Conservation (phyloP, 1,140 invertebrate genomes). For the Xylocopa sonorina region DNA sequence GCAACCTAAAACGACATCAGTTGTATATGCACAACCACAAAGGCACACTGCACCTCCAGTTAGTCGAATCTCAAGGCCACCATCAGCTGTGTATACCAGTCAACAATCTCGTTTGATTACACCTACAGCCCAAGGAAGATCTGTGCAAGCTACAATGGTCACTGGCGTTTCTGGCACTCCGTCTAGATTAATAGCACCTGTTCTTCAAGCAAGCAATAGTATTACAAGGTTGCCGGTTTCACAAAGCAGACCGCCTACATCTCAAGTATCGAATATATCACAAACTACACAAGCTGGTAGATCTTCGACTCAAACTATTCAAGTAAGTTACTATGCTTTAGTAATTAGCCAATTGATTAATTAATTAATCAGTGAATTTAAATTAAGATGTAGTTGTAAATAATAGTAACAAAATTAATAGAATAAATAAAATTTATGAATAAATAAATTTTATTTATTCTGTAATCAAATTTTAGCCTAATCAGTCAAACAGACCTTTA, state of each 20-base stretch:
- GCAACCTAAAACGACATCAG: slow-evolving; percentile 76
- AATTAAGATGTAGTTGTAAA: too few relatives aligned
- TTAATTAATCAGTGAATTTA: too few relatives aligned
- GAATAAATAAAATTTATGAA: slow-evolving; percentile 1
- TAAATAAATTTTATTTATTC: slow-evolving; percentile 30
- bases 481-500: slow-evolving; percentile 72
- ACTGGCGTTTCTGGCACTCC: slow-evolving; percentile 74
- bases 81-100: slow-evolving; percentile 66
- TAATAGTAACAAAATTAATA: slow-evolving; percentile 4
- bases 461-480: slow-evolving; percentile 63
- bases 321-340: slow-evolving; percentile 60
- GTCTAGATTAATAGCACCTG: slow-evolving; percentile 76
- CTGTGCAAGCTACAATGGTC: slow-evolving; percentile 78
- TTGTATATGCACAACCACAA: slow-evolving; percentile 76
- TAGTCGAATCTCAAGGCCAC: slow-evolving; percentile 73
- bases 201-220: slow-evolving; percentile 75
- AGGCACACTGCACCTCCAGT: slow-evolving; percentile 75
- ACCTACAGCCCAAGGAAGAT: slow-evolving; percentile 66
- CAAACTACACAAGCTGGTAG: slow-evolving; percentile 72
- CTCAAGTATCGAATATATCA: slow-evolving; percentile 69
- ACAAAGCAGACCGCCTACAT: slow-evolving; percentile 68
- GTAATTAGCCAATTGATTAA: background rate
- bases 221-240: slow-evolving; percentile 74
- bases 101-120: slow-evolving; percentile 72
- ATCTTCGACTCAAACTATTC: slow-evolving; percentile 74